Evolutionary conservation across 2,888 invertebrate species (phyloP).

Genomic region (Hirudinaria manillensis): DNA sequence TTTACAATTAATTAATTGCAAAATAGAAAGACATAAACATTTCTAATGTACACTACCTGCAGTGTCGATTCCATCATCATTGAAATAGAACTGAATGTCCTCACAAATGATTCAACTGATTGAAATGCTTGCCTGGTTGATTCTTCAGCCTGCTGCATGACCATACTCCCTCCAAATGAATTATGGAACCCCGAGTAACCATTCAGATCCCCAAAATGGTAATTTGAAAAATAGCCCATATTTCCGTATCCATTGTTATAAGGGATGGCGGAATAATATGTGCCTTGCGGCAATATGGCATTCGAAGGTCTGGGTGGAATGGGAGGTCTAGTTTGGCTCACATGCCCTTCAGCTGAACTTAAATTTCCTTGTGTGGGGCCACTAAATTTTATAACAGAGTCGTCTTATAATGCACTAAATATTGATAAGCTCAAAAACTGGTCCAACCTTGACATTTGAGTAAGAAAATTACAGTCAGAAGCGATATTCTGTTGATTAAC

Average conservation of each 20-base stretch:
- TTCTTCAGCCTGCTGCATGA: slow-evolving; percentile 82
- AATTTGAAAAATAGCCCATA: not conserved
- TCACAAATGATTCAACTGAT: slow-evolving; percentile 83
- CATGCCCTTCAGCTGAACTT: not conserved
- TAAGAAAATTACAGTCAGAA: not conserved
- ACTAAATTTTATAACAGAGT: not conserved
- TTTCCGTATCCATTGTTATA: not conserved
- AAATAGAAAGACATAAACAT: slow-evolving; percentile 2
- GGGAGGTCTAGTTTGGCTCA: not conserved
- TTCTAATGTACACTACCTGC: slow-evolving; percentile 58
- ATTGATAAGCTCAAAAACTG: too few species aligned
- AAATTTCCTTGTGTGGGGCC: too few species aligned
- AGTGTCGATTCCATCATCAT: slow-evolving; percentile 96
- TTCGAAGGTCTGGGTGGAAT: not conserved
- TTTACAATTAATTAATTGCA: not conserved
- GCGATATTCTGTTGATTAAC: not conserved
- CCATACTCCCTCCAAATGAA: slow-evolving; percentile 34
- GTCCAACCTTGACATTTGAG: not conserved
- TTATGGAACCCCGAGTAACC: not conserved
- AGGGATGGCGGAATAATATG: not conserved
- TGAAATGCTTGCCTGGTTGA: slow-evolving; percentile 86
- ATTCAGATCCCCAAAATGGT: not conserved
- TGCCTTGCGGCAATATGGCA: not conserved
- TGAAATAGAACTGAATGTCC: slow-evolving; percentile 84
- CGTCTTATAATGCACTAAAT: not conserved